phyloP scores from a whole-genome alignment of 2,113 vertebrate species.

The Coracopsis vasa region DNA sequence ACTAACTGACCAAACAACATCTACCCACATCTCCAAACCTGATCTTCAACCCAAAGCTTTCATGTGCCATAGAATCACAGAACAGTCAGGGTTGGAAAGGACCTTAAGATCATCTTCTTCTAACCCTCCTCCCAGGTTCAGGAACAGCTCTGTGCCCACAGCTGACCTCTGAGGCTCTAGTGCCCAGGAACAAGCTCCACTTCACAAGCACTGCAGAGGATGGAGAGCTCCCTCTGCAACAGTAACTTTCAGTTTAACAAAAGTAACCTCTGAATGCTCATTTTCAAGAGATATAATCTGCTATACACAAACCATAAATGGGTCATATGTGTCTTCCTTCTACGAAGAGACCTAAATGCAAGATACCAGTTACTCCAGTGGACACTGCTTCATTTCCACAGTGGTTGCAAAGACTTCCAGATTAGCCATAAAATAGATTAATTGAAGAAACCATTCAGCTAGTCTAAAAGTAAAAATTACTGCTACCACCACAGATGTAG shows the following conservation, averaged over 20 bases:
- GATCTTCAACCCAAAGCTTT: background rate
- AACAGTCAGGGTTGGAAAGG: no score
- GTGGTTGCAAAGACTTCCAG: background rate
- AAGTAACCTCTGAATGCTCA: background rate
- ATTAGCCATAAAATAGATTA: background rate
- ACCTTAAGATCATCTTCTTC: no score
- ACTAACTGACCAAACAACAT: background rate
- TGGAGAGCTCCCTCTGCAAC: background rate
- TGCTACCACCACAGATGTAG: background rate
- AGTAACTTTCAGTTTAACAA: background rate
- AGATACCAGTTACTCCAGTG: background rate
- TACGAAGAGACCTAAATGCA: background rate
- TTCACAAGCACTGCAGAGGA: background rate
- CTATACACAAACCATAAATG: background rate
- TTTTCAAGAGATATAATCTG: background rate
- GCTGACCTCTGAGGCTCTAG: background rate
- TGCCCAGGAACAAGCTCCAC: background rate
- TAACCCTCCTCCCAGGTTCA: fast-evolving
- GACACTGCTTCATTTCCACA: background rate
- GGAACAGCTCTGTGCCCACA: background rate
- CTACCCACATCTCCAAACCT: background rate
- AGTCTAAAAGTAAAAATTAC: background rate
- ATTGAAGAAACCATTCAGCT: background rate
- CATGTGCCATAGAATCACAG: no score
- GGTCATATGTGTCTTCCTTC: fast-evolving